These are phyloP conservation scores for Drosophila bunnanda DNA, from an alignment of 2,888 invertebrate species.

Conservation along the genomic window DNA sequence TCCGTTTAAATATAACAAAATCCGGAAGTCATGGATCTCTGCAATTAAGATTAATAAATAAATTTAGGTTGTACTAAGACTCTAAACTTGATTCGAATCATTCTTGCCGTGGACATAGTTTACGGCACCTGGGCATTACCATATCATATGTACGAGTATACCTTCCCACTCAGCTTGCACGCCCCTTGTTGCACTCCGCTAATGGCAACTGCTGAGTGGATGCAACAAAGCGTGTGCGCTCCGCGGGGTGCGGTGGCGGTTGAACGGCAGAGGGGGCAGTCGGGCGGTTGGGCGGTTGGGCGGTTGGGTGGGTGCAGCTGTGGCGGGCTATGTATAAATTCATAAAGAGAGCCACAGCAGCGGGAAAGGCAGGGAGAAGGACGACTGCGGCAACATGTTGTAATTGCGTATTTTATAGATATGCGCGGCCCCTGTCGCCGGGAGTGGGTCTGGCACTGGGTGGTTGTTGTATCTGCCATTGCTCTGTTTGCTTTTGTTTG, in stretches of 20 bases:
- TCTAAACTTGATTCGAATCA: slow-evolving; percentile 1
- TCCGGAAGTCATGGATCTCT: not conserved
- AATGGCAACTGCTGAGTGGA: slow-evolving; percentile 72
- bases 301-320: slow-evolving; percentile 26
- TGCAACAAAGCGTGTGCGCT: slow-evolving; percentile 69
- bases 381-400: slow-evolving; percentile 73
- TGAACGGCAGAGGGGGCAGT: not conserved
- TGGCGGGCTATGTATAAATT: slow-evolving; percentile 63
- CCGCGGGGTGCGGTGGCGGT: slow-evolving; percentile 9
- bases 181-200: slow-evolving; percentile 38
- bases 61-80: not conserved
- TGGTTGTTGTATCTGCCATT: slow-evolving; percentile 53
- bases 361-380: slow-evolving; percentile 34
- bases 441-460: slow-evolving; percentile 26
- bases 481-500: slow-evolving; percentile 67
- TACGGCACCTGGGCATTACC: slow-evolving; percentile 31
- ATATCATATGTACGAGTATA: slow-evolving; percentile 35
- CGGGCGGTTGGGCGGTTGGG: not conserved
- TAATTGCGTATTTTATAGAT: slow-evolving; percentile 78
- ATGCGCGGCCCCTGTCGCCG: slow-evolving; percentile 36
- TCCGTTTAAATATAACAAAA: too few relatives aligned
- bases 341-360: slow-evolving; percentile 58
- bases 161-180: slow-evolving; percentile 19
- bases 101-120: slow-evolving; percentile 3
- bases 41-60: not conserved